These are phyloP conservation scores for Oceanodroma tethys DNA, from an alignment of 2,113 vertebrate species.

Conservation along the genomic window DNA sequence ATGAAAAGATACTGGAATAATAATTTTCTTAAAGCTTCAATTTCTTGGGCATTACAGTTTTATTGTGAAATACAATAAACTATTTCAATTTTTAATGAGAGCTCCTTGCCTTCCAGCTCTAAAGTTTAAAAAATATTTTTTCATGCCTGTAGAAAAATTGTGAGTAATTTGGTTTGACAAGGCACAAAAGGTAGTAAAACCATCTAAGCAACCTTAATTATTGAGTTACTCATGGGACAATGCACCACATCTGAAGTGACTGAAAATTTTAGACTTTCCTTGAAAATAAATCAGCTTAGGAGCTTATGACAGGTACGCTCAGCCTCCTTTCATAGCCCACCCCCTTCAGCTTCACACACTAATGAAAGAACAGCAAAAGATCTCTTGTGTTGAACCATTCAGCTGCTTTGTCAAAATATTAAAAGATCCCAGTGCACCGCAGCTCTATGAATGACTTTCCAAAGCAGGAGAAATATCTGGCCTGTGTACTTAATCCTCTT, in stretches of 20 bases:
- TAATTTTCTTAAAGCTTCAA: not conserved
- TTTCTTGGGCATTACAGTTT: not conserved
- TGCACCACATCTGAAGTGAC: not conserved
- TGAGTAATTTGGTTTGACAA: not conserved
- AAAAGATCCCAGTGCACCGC: not conserved
- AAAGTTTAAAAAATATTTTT: not conserved
- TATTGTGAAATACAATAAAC: not conserved
- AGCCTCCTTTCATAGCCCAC: not conserved
- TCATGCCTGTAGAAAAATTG: not conserved
- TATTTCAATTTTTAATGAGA: not conserved
- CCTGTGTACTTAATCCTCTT: not conserved
- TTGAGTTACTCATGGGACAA: not conserved
- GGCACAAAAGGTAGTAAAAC: not conserved
- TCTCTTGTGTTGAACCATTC: not conserved
- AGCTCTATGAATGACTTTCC: not conserved
- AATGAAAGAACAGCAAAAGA: not conserved
- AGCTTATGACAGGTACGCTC: not conserved
- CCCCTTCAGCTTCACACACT: not conserved
- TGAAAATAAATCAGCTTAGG: not conserved
- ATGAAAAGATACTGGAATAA: not conserved
- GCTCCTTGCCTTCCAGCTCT: not conserved
- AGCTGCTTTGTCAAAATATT: not conserved
- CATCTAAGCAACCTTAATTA: not conserved
- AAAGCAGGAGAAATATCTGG: not conserved
- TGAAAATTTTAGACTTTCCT: not conserved